Evolutionary conservation across 2,888 invertebrate species (phyloP), one percentile per base, ranked within the genome.

Genomic region (Malthinus seriepunctatus): DNA sequence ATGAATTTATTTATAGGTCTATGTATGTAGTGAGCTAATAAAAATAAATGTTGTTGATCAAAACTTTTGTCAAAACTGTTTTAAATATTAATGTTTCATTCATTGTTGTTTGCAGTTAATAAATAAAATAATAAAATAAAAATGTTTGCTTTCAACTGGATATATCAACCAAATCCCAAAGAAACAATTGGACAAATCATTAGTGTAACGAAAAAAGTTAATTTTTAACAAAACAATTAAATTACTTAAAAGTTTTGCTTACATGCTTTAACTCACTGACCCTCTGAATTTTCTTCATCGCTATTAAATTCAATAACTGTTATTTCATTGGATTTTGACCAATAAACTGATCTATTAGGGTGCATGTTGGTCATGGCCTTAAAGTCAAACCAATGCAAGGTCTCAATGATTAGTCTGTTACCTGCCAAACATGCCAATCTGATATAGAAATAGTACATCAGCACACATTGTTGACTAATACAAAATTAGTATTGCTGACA

Each of bases 221-320:
- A 6, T 38, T 38, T 23, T 33, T n/a, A 32, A 42, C 15, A 45
- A n/a, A 7, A 46, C 8, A 35, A 23, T 44, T 10, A n/a, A 7
- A 12, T 37, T 44, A 44, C 7, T 23, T 23, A 34, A 32, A 31
- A 23, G 23, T 23, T 23, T 51, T 51, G 56, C 56, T 56, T 56
- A 56, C 56, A 47, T 56, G 56, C 56, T 33, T 34, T 44, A 56
- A 56, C 38, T 51, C 56, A 56, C 56, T 51, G 51, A 56, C 56
- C 56, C 32, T 56, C 56, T 51, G 35, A 50, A 45, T 31, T 23
- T 12, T 55, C 55, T n/a, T 50, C 50, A 10, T 56, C 49, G 44
- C 42, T 42, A 47, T 32, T 23, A 9, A 5, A 31, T 31, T 51
- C 50, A n/a, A 45, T 39, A 31, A 48, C 35, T 12, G 44, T 49